Percentiles rank a stretch among this genome's conserved stretches.
phyloP scores from a whole-genome alignment of 2,797 vertebrate species.

The Alauda arvensis region DNA sequence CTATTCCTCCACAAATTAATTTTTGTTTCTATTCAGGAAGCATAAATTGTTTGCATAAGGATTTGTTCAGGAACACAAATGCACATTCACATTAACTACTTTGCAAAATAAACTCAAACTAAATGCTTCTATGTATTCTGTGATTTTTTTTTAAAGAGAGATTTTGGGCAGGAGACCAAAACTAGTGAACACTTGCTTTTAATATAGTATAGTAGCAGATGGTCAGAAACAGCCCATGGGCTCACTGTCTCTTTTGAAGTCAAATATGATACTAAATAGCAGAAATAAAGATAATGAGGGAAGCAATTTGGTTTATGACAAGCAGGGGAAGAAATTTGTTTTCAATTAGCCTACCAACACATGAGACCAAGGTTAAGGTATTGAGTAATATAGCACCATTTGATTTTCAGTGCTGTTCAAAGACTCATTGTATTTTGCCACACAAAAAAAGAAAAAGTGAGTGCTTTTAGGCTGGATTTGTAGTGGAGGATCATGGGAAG shows the following conservation, averaged over 20 bases:
- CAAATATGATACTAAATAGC: background rate
- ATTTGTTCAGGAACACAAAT: background rate
- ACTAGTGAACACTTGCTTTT: background rate
- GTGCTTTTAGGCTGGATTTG: background rate
- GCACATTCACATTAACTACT: background rate
- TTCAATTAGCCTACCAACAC: background rate
- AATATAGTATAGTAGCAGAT: background rate
- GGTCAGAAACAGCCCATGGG: background rate
- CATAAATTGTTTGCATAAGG: background rate
- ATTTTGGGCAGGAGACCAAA: background rate
- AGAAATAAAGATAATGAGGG: conserved; percentile 9
- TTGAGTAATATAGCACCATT: background rate
- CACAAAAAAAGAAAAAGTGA: background rate
- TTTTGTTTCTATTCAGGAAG: background rate
- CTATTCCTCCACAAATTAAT: background rate
- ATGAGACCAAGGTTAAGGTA: background rate
- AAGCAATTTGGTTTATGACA: background rate
- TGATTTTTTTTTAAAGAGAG: background rate
- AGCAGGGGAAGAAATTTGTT: background rate
- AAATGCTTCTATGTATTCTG: background rate
- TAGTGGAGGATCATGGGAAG: background rate
- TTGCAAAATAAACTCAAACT: background rate
- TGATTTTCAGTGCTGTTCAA: background rate
- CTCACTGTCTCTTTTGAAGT: background rate
- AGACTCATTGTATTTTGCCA: background rate